A percentile compares a stretch with the other conserved stretches of the same genome.
phyloP scores from a whole-genome alignment of 1,140 invertebrate genomes.

The Achatina immaculata region DNA sequence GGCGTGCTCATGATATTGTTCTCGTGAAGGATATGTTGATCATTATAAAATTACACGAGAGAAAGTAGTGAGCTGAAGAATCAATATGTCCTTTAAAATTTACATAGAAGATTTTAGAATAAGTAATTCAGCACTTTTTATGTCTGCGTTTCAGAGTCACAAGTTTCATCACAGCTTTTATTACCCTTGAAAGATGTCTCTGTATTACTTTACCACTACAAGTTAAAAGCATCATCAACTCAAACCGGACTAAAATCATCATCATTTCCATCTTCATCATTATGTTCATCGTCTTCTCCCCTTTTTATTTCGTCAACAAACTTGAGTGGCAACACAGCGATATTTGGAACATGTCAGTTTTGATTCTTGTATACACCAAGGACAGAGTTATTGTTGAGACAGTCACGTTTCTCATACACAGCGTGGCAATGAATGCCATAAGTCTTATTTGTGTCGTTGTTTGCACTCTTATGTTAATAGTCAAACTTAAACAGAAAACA shows the following conservation, averaged over 20 bases:
- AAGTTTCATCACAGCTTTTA: conserved; percentile 14
- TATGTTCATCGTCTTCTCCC: background rate
- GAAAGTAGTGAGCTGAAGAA: no score
- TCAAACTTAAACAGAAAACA: background rate
- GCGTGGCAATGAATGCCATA: background rate
- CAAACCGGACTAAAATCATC: background rate
- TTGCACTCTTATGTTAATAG: background rate
- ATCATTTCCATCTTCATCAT: background rate
- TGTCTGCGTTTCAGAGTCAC: no score
- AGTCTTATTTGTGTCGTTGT: background rate
- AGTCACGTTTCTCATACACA: background rate
- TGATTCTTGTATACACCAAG: background rate
- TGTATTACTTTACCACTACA: conserved; percentile 5
- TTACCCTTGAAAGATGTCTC: conserved; percentile 8
- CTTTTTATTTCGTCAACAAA: background rate
- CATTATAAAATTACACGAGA: no score
- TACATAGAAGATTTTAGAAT: no score
- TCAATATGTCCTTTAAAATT: no score
- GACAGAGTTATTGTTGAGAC: background rate
- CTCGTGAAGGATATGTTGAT: no score
- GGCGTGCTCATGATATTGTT: no score
- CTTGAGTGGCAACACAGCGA: background rate
- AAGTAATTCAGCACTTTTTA: no score
- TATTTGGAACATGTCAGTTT: background rate
- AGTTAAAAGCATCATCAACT: background rate